A percentile compares a stretch with the other conserved stretches of the same genome.
Evolutionary conservation across 2,888 invertebrate genomes (phyloP).

Genomic region (Aleiodes testaceus): DNA sequence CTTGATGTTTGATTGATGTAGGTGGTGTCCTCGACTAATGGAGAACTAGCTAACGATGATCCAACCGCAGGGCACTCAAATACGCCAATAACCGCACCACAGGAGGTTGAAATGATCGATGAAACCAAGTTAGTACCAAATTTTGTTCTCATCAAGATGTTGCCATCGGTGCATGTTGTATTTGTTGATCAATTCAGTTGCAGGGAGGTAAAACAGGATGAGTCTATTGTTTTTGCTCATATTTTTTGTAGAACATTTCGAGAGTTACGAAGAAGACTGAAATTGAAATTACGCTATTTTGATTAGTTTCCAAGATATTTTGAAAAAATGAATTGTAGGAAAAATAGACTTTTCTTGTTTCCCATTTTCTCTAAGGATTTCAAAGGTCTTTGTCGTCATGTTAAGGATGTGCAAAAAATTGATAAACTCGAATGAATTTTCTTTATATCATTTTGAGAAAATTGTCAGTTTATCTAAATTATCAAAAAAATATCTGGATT

Average conservation of each 20-base stretch:
- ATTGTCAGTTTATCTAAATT: too few species aligned
- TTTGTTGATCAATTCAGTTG: background rate
- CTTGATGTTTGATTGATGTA: constrained; percentile 69
- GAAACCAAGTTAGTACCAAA: constrained; percentile 93
- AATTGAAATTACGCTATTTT: too few species aligned
- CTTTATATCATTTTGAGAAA: too few species aligned
- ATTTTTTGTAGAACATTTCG: background rate
- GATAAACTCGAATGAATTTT: too few species aligned
- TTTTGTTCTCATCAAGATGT: constrained; percentile 31
- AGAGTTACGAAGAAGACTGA: background rate
- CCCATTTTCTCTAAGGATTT: too few species aligned
- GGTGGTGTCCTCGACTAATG: constrained; percentile 98
- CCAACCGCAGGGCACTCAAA: constrained; percentile 97
- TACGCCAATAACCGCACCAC: constrained; percentile 94
- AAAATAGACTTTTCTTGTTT: too few species aligned
- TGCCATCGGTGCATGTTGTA: background rate
- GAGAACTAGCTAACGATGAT: constrained; percentile 95
- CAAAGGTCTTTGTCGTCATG: too few species aligned
- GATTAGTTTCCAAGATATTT: too few species aligned
- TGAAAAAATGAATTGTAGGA: too few species aligned
- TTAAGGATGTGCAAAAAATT: too few species aligned
- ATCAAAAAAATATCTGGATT: too few species aligned
- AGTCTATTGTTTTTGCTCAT: background rate
- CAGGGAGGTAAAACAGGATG: too few species aligned
- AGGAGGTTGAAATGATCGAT: constrained; percentile 95